Evolutionary conservation across 30 jellyfish, hydroid and myxozoan genomes (phyloP).

Genomic region (Aurelia sp.): DNA sequence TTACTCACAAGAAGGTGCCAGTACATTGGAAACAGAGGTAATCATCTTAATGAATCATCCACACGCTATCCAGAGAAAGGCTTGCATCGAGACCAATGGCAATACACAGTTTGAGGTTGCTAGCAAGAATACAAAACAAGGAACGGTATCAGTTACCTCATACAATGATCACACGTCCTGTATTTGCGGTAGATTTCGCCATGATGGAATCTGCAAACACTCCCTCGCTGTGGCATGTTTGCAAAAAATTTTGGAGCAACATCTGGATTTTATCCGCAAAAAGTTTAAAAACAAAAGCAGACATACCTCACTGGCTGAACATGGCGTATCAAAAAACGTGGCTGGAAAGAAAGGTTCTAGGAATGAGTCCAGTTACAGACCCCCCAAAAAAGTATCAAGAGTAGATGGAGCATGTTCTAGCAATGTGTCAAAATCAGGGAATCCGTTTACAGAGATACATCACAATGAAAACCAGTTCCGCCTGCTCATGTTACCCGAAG

Average conservation of each 20-base stretch:
- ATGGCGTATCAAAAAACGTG: not conserved
- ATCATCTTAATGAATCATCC: not conserved
- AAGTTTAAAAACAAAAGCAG: not conserved
- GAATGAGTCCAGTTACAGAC: not conserved
- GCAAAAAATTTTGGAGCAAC: not conserved
- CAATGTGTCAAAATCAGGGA: too few relatives aligned
- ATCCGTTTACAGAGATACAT: too few relatives aligned
- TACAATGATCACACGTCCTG: not conserved
- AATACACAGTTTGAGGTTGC: too few relatives aligned
- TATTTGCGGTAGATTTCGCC: not conserved
- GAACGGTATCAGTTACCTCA: too few relatives aligned
- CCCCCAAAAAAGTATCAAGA: too few relatives aligned
- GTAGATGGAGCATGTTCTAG: too few relatives aligned
- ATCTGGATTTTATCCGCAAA: constrained; percentile 4
- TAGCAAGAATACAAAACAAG: too few relatives aligned
- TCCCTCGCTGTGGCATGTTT: not conserved
- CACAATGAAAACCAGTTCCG: too few relatives aligned
- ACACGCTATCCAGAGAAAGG: not conserved
- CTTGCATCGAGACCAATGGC: not conserved
- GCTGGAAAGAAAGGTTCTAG: constrained; percentile 5
- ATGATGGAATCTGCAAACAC: not conserved
- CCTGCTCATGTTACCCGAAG: too few relatives aligned
- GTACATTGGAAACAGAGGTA: not conserved
- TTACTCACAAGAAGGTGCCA: not conserved
- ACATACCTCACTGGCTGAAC: not conserved